Base-by-base conservation (phyloP, 2,113 vertebrate species). In the Lepus americanus region DNA sequence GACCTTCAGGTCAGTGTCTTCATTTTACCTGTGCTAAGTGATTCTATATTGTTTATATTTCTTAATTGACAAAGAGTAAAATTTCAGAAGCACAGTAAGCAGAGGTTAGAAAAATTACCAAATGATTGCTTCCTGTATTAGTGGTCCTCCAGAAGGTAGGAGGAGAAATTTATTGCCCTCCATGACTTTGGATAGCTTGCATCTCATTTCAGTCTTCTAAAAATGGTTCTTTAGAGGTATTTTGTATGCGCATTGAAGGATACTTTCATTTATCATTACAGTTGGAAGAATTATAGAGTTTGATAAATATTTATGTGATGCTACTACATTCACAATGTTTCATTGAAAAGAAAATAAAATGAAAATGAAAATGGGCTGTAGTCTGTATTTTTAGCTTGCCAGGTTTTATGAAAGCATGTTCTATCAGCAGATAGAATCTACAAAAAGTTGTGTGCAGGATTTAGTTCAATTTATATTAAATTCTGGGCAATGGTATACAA, bases 271-370 rank as follows among this genome's bases (percentile, higher is more conserved):
- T 97, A 96, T 92, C 63, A 76, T 92, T 97, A 91, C 51, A 76
- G 0, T 97, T 95, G 73, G 83, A 97, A 87, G 91, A 88, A 83
- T 95, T 92, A 70, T 44, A 74, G 77, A 70, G 53, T 94, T 95
- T 95, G 90, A 97, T 98, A 98, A 98, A 98, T 98, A 98, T 98
- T 98, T 98, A 97, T 98, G 78, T 66, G 29, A 39, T 95, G 74
- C 55, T 8, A 27, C 87, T 95, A 63, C 44, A 83, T 72, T 86
- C 92, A 53, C 78, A 74, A 33, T 10, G 20, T 97, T 98, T 97
- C 84, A 91, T 73, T 96, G 94, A 97, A 95, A 98, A 92, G 61
- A 94, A 97, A 97, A 95, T 97, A 11, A 97, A 98, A 88, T 95
- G 73, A 96, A 97, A 98, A 97, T 85, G 92, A 97, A 97, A 97